Evolutionary conservation across 1,140 invertebrate genomes (phyloP).

Genomic region (Papilio polyxenes): DNA sequence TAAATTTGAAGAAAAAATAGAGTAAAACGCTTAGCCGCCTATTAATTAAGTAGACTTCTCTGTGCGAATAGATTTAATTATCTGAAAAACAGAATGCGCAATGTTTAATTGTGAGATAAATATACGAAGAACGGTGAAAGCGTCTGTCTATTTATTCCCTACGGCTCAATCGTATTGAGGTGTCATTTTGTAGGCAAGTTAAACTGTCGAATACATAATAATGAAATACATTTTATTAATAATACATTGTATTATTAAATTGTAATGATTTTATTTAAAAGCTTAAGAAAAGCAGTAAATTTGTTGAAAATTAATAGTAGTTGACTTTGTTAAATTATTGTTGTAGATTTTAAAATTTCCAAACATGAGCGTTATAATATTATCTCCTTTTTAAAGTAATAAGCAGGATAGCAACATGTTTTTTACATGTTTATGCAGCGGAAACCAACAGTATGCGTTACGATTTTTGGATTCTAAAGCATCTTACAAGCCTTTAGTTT

Average conservation of each 20-base stretch:
- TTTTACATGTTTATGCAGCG: too few relatives aligned
- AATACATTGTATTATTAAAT: too few relatives aligned
- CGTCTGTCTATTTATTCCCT: background rate
- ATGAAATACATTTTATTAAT: background rate
- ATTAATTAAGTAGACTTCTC: background rate
- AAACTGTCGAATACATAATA: background rate
- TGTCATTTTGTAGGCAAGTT: background rate
- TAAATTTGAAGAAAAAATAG: background rate
- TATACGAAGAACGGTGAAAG: background rate
- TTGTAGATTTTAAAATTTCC: background rate
- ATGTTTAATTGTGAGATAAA: background rate
- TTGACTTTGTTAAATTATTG: background rate
- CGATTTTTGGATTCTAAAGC: too few relatives aligned
- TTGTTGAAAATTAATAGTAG: background rate
- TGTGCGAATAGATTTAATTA: constrained; percentile 8
- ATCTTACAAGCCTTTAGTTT: too few relatives aligned
- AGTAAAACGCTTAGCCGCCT: background rate
- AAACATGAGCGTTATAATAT: background rate
- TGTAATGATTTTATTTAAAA: too few relatives aligned
- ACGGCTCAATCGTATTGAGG: background rate
- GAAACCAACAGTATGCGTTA: too few relatives aligned
- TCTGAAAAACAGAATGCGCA: background rate
- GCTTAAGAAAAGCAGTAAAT: too few relatives aligned
- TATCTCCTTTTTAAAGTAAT: background rate
- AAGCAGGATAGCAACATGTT: too few relatives aligned